Percentiles rank a stretch among this genome's conserved stretches.
These are phyloP conservation scores for Ahaetulla prasina DNA, from an alignment of 2,113 vertebrate genomes.

Conservation along the genomic window DNA sequence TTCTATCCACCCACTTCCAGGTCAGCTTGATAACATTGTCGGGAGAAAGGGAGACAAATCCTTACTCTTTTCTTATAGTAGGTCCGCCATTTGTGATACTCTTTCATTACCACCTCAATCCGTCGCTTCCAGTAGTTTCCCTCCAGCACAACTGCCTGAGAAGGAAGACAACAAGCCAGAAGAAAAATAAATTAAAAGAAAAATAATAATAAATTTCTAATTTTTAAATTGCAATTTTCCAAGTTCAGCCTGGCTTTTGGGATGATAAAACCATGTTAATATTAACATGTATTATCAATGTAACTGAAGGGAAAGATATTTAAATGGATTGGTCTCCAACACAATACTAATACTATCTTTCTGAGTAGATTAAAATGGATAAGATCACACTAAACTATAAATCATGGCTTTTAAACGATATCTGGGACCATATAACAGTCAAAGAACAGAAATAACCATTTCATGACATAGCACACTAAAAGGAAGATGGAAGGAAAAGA, in stretches of 20 bases:
- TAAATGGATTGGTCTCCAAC: neutral
- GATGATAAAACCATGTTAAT: neutral
- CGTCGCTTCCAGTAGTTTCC: constrained; percentile 97
- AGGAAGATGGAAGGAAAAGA: neutral
- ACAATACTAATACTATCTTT: neutral
- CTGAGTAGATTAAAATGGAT: neutral
- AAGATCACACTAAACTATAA: neutral
- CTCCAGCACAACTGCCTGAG: constrained; percentile 89
- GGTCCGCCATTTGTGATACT: constrained; percentile 98
- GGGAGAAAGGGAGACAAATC: rapidly evolving
- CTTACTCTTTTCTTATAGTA: constrained; percentile 96
- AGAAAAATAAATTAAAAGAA: neutral
- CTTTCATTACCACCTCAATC: constrained; percentile 95
- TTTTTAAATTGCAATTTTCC: neutral
- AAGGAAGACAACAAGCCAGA: neutral
- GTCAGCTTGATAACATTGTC: neutral
- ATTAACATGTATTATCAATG: neutral
- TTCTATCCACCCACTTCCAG: neutral
- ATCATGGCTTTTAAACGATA: neutral
- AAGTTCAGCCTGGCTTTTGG: neutral
- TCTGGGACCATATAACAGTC: neutral
- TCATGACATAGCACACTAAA: neutral
- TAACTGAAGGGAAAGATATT: neutral
- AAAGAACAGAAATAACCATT: neutral
- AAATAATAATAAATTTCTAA: neutral